A percentile compares a stretch with the other conserved stretches of the same genome.
Conservation (phyloP, 2,888 invertebrate species). For the Lymantria monacha region DNA sequence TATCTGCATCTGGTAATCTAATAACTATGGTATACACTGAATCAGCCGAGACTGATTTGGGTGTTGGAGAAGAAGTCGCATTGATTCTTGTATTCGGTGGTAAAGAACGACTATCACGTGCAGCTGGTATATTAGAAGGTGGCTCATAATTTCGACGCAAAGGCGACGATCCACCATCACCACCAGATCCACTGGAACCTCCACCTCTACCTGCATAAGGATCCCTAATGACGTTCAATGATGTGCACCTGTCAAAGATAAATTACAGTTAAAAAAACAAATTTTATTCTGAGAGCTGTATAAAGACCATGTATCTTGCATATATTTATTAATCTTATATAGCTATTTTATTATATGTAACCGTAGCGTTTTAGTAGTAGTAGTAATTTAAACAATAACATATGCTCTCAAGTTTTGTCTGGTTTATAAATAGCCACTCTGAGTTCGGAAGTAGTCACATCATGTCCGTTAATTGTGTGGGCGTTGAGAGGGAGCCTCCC, state of each 20-base stretch:
- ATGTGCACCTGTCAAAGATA: conserved; percentile 85
- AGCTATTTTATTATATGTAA: too few relatives aligned
- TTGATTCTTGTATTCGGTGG: conserved; percentile 84
- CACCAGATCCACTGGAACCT: conserved; percentile 73
- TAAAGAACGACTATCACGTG: conserved; percentile 84
- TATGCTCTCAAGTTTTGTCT: too few relatives aligned
- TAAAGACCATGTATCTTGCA: too few relatives aligned
- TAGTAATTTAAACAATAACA: too few relatives aligned
- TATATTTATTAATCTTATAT: too few relatives aligned
- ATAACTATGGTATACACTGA: conserved; percentile 97
- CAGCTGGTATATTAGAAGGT: conserved; percentile 57
- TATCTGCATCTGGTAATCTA: conserved; percentile 86
- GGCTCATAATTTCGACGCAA: conserved; percentile 73
- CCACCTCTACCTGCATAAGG: conserved; percentile 81
- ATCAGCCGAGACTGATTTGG: conserved; percentile 85
- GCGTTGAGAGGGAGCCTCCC: too few relatives aligned
- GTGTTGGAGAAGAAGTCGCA: conserved; percentile 78
- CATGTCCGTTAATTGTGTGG: too few relatives aligned
- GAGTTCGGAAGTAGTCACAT: too few relatives aligned
- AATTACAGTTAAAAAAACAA: too few relatives aligned
- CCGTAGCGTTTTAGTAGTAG: too few relatives aligned
- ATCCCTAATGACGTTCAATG: conserved; percentile 91
- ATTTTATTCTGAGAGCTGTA: too few relatives aligned
- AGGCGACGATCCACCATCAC: conserved; percentile 73
- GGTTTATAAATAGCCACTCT: too few relatives aligned